phyloP scores from a whole-genome alignment of 1,140 invertebrate species.

The Drosophila ambigua region DNA sequence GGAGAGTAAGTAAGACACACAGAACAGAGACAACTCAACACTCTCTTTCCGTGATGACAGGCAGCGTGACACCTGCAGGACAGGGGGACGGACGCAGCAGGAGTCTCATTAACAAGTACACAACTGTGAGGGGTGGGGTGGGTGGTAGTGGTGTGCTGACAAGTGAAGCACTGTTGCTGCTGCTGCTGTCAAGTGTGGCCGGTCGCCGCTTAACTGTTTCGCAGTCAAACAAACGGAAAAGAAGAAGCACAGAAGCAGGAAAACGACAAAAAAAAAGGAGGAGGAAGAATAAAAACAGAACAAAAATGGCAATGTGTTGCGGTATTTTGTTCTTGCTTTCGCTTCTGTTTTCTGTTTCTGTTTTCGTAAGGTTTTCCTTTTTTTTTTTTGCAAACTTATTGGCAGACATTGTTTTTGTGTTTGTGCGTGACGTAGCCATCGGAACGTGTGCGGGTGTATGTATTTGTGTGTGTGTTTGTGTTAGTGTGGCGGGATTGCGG shows the following conservation, averaged over 20 bases:
- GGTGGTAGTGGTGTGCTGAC: background rate
- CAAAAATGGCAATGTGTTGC: constrained; percentile 76
- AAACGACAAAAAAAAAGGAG: constrained; percentile 1
- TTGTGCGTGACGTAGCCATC: constrained; percentile 58
- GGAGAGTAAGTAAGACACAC: constrained; percentile 8
- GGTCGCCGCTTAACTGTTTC: constrained; percentile 71
- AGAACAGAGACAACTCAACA: constrained; percentile 45
- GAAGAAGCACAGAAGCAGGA: background rate
- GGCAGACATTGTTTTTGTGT: constrained; percentile 72
- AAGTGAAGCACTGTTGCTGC: constrained; percentile 5
- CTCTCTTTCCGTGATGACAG: constrained; percentile 63
- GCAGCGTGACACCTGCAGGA: constrained; percentile 47
- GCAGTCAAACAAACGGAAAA: constrained; percentile 41
- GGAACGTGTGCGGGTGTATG: constrained; percentile 22
- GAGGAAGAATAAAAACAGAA: constrained; percentile 41
- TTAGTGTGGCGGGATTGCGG: constrained; percentile 59
- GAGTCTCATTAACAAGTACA: constrained; percentile 65
- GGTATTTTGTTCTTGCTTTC: constrained; percentile 70
- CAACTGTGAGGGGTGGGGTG: constrained; percentile 23
- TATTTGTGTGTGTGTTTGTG: constrained; percentile 37
- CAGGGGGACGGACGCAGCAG: constrained; percentile 12
- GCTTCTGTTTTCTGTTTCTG: constrained; percentile 45
- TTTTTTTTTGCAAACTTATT: constrained; percentile 73
- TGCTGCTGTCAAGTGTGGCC: constrained; percentile 56
- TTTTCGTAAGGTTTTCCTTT: constrained; percentile 48